Evolutionary conservation across 2,113 vertebrate genomes (phyloP).

Genomic region (Riparia riparia): DNA sequence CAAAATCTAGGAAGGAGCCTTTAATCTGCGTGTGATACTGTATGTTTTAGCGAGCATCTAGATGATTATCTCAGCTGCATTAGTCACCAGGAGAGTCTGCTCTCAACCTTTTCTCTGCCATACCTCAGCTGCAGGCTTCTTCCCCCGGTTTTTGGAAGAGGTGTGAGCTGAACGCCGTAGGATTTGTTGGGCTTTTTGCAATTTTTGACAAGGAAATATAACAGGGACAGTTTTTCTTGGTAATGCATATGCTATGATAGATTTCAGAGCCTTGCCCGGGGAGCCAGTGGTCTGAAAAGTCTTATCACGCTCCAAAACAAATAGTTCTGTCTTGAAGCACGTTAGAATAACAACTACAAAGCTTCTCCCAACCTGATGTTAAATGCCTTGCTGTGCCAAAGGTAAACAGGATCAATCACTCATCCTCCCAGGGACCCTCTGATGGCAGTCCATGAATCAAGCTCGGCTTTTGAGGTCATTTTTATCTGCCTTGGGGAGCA

Average conservation of each 20-base stretch:
- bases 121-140: conserved; percentile 31
- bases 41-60: conserved; percentile 54
- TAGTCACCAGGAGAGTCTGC: conserved; percentile 49
- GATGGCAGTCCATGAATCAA: neutral
- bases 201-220: neutral
- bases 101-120: neutral
- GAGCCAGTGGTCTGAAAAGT: neutral
- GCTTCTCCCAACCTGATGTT: conserved; percentile 40
- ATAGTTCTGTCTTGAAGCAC: conserved; percentile 17
- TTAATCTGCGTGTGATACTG: conserved; percentile 63
- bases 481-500: conserved; percentile 2
- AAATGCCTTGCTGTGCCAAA: conserved; percentile 36
- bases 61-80: conserved; percentile 58
- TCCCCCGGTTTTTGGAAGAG: neutral
- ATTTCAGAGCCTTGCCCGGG: neutral
- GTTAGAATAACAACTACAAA: conserved; percentile 46
- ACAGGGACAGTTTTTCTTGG: neutral
- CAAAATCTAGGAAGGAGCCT: conserved; percentile 67
- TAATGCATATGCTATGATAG: neutral
- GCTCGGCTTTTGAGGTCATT: neutral
- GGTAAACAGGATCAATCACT: conserved; percentile 46
- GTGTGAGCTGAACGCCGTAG: neutral
- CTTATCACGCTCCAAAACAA: conserved; percentile 21
- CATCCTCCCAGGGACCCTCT: neutral
- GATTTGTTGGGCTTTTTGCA: neutral